A percentile compares a stretch with the other conserved stretches of the same genome.
phyloP scores from a whole-genome alignment of 92 coral and sea anemone species.

The Hydrozoanthus gracilis region DNA sequence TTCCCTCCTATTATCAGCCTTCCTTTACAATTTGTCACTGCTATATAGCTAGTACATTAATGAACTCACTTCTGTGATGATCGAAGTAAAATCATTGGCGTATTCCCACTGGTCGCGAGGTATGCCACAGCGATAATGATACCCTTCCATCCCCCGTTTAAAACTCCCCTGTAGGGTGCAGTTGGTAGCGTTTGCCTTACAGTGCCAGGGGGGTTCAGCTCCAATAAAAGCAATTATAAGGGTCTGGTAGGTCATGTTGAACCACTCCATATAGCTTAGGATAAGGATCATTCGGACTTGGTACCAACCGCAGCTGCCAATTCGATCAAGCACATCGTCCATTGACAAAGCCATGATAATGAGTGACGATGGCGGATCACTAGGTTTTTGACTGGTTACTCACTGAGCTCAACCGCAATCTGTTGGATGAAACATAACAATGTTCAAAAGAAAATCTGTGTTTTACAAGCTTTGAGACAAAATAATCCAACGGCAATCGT shows the following conservation, averaged over 20 bases:
- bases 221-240: not conserved
- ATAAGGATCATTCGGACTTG: constrained; percentile 13
- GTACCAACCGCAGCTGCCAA: constrained; percentile 8
- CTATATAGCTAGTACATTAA: not conserved
- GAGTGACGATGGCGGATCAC: not conserved
- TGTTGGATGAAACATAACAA: no score
- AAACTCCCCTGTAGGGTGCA: not conserved
- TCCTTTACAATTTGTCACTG: no score
- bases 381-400: not conserved
- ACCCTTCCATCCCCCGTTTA: not conserved
- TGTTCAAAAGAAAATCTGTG: no score
- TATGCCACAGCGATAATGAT: not conserved
- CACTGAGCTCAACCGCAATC: no score
- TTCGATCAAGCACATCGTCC: not conserved
- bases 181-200: constrained; percentile 1
- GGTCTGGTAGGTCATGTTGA: constrained; percentile 27
- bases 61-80: not conserved
- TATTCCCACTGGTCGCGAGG: constrained; percentile 19
- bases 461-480: no score
- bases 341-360: not conserved
- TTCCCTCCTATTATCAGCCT: no score
- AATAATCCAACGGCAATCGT: no score
- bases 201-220: constrained; percentile 20
- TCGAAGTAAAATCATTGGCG: not conserved
- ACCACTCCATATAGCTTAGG: constrained; percentile 17